These are phyloP conservation scores for Melanchra persicariae DNA, from an alignment of 2,888 invertebrate genomes.

Conservation along the genomic window DNA sequence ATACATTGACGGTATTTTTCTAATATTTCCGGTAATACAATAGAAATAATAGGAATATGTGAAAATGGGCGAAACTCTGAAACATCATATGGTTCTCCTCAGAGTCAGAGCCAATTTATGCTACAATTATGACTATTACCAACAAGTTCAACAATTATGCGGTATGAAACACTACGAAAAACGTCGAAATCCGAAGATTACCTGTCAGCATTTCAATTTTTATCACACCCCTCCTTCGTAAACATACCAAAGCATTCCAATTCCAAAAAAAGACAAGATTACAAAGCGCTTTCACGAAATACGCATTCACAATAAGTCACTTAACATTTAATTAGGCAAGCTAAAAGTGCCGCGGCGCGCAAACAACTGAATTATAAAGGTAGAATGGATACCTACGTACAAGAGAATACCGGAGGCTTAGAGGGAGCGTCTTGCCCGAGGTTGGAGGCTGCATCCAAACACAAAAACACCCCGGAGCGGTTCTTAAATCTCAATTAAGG, in stretches of 20 bases:
- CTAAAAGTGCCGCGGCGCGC: slow-evolving; percentile 65
- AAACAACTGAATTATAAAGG: slow-evolving; percentile 70
- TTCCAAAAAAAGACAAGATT: slow-evolving; percentile 50
- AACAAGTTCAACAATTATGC: no score
- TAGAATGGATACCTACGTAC: slow-evolving; percentile 60
- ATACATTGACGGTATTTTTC: slow-evolving; percentile 16
- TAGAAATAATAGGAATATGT: slow-evolving; percentile 1
- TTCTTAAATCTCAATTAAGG: slow-evolving; percentile 91
- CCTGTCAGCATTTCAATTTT: slow-evolving; percentile 1
- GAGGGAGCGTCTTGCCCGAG: slow-evolving; percentile 71
- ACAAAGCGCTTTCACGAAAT: slow-evolving; percentile 57
- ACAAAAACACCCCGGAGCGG: slow-evolving; percentile 82
- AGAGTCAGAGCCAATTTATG: background rate
- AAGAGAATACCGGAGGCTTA: slow-evolving; percentile 62
- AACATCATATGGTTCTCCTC: background rate
- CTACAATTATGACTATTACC: background rate
- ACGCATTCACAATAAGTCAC: slow-evolving; percentile 65
- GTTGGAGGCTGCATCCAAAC: slow-evolving; percentile 75
- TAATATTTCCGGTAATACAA: slow-evolving; percentile 16
- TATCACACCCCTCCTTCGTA: slow-evolving; percentile 6
- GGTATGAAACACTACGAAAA: background rate
- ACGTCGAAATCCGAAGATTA: background rate
- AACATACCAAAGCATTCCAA: slow-evolving; percentile 23
- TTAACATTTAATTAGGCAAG: slow-evolving; percentile 69
- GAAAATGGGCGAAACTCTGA: background rate